These are phyloP conservation scores for Amphipoea lucens DNA, from an alignment of 2,888 invertebrate species.

Conservation along the genomic window DNA sequence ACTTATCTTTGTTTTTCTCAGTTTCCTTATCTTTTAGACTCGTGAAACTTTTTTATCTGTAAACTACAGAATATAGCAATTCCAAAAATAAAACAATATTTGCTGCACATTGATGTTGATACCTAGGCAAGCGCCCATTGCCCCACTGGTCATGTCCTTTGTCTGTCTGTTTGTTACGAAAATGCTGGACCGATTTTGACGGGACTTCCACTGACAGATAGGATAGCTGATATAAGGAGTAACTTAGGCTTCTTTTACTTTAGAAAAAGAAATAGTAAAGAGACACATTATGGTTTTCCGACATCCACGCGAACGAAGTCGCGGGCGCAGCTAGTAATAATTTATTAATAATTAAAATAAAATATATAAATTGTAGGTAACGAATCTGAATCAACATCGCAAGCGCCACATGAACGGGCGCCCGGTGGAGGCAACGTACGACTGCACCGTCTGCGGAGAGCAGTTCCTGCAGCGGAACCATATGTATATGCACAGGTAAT, in stretches of 20 bases:
- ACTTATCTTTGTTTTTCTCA: too few relatives aligned
- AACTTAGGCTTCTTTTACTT: neutral
- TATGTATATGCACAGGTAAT: conserved; percentile 86
- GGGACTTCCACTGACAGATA: neutral
- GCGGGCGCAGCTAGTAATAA: too few relatives aligned
- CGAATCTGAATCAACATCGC: conserved; percentile 88
- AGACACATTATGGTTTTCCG: neutral
- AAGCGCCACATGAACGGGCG: conserved; percentile 86
- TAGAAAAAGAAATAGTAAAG: neutral
- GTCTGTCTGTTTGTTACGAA: neutral
- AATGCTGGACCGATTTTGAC: neutral
- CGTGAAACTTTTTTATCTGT: too few relatives aligned
- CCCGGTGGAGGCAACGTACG: conserved; percentile 81
- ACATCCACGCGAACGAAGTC: neutral
- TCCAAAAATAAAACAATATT: too few relatives aligned
- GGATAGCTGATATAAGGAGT: neutral
- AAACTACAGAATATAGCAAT: too few relatives aligned
- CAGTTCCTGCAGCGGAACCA: conserved; percentile 87
- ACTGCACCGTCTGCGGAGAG: conserved; percentile 86
- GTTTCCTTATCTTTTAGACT: too few relatives aligned
- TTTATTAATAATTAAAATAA: neutral
- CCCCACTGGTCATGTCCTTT: too few relatives aligned
- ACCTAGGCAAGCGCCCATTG: too few relatives aligned
- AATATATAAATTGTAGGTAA: conserved; percentile 77
- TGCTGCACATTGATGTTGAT: too few relatives aligned